Conservation (phyloP, 2,888 invertebrate genomes). For the Zootermopsis nevadensis region DNA sequence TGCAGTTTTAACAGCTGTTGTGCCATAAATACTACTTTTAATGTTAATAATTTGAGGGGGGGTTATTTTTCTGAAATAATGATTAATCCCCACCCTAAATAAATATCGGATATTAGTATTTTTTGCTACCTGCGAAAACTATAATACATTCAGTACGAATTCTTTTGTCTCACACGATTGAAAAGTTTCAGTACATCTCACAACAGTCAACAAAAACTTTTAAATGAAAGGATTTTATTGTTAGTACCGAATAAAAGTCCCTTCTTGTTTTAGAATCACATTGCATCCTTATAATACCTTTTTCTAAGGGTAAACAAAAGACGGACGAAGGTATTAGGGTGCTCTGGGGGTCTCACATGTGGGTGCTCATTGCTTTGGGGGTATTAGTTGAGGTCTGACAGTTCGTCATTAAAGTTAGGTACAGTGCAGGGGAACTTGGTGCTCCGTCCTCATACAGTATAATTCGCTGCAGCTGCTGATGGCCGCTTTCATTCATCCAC, state of each 20-base stretch:
- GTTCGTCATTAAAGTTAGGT: conserved; percentile 12
- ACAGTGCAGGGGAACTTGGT: not conserved
- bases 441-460: not conserved
- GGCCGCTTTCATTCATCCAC: conserved; percentile 2
- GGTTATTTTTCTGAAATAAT: not conserved
- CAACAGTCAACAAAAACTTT: not conserved
- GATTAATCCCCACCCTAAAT: not conserved
- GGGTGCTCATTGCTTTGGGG: conserved; percentile 7
- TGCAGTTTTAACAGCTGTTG: not conserved
- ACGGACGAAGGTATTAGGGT: not conserved
- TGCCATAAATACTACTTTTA: not conserved
- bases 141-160: not conserved
- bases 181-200: not conserved
- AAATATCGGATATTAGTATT: not conserved
- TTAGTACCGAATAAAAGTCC: not conserved
- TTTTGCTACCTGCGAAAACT: not conserved
- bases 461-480: conserved; percentile 32
- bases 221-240: conserved; percentile 3
- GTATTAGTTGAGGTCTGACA: conserved; percentile 4
- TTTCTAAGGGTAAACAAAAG: conserved; percentile 18
- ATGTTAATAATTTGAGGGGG: not conserved
- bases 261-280: conserved; percentile 17
- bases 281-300: not conserved
- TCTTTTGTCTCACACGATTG: not conserved
- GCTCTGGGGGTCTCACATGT: conserved; percentile 13